Evolutionary conservation across 37 sponge, comb jelly and placozoan genomes (phyloP).

Genomic region (Ephydatia muelleri): DNA sequence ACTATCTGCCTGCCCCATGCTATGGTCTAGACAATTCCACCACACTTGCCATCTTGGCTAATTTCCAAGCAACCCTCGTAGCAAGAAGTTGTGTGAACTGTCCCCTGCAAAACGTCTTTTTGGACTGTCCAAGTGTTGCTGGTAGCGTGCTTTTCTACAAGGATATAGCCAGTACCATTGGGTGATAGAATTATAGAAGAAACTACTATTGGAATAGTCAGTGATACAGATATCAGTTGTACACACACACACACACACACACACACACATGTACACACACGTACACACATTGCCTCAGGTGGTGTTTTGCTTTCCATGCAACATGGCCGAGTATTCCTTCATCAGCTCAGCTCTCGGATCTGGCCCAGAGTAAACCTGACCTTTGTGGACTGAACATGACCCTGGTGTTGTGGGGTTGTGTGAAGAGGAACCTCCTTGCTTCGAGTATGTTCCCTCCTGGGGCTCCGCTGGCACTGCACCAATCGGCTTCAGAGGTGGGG

Average conservation of each 20-base stretch:
- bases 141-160: constrained; percentile 22
- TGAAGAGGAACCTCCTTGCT: background rate
- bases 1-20: constrained; percentile 49
- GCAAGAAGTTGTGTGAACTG: constrained; percentile 1
- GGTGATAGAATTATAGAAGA: too few species aligned
- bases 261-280: background rate
- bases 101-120: constrained; percentile 2
- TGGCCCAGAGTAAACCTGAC: background rate
- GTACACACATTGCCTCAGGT: background rate
- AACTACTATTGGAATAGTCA: background rate
- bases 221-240: background rate
- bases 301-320: background rate
- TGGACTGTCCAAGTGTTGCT: constrained; percentile 35
- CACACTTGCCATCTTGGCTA: constrained; percentile 1
- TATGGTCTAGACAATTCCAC: constrained; percentile 43
- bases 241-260: background rate
- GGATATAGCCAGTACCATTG: background rate
- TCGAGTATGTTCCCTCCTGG: background rate
- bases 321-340: background rate
- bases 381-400: background rate
- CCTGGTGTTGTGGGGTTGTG: background rate
- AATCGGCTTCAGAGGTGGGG: background rate
- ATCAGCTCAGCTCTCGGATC: background rate
- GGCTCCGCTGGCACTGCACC: background rate
- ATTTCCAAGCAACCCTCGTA: constrained; percentile 2